Evolutionary conservation across 2,888 invertebrate species (phyloP).

Genomic region (Erebia ligea): DNA sequence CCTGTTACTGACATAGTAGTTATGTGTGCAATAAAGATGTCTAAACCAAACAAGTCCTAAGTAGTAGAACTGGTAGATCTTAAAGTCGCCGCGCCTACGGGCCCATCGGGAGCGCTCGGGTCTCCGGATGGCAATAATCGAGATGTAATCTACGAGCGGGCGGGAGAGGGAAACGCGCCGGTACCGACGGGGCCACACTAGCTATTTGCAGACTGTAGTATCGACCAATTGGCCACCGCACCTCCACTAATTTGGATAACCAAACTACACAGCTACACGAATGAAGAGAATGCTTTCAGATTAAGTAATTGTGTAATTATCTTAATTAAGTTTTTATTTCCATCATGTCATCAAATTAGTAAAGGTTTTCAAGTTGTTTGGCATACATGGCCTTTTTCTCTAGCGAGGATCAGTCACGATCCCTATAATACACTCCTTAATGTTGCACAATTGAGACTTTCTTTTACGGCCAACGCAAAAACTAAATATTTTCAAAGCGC

Average conservation of each 20-base stretch:
- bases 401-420: no score
- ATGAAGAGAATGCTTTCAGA: neutral
- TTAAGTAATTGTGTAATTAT: neutral
- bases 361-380: no score
- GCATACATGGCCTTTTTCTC: no score
- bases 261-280: neutral
- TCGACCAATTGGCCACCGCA: conserved; percentile 7
- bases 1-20: no score
- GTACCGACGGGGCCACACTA: neutral
- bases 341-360: no score
- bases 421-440: neutral
- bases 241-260: neutral
- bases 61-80: neutral
- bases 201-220: conserved; percentile 7
- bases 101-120: neutral
- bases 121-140: conserved; percentile 13
- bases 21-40: no score
- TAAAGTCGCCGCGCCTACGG: neutral
- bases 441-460: neutral
- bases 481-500: no score
- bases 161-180: neutral
- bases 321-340: neutral
- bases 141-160: neutral
- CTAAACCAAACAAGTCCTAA: no score
- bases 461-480: neutral